phyloP scores from a whole-genome alignment of 2,888 invertebrate species.

The Pyrochroa serraticornis region DNA sequence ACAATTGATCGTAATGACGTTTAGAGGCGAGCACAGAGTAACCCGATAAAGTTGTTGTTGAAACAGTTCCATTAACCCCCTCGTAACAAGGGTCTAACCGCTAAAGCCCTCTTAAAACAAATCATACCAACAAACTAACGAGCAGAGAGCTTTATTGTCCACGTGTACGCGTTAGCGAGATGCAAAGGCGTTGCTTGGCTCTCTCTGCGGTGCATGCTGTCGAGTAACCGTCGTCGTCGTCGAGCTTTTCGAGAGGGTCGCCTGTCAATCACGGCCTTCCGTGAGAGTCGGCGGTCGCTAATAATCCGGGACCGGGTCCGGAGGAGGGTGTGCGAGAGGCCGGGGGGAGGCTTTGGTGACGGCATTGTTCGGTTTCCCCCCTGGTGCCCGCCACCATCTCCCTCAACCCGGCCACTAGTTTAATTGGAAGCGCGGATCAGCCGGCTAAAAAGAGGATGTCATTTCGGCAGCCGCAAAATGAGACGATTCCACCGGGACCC shows the following conservation, averaged over 20 bases:
- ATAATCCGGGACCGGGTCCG: constrained; percentile 28
- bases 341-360: constrained; percentile 2
- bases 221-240: constrained; percentile 2
- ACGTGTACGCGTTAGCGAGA: neutral
- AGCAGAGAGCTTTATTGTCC: neutral
- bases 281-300: constrained; percentile 31
- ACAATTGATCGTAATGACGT: no score
- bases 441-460: constrained; percentile 57
- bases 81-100: constrained; percentile 5
- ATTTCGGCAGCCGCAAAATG: constrained; percentile 55
- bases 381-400: constrained; percentile 6
- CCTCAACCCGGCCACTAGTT: constrained; percentile 47
- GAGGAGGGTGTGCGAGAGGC: constrained; percentile 13
- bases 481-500: constrained; percentile 52
- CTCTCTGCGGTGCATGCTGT: constrained; percentile 3
- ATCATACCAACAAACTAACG: constrained; percentile 7
- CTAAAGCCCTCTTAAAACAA: constrained; percentile 14
- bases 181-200: neutral
- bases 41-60: no score
- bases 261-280: constrained; percentile 26
- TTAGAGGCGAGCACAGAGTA: no score
- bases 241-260: constrained; percentile 13
- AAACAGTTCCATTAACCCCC: constrained; percentile 9
- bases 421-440: constrained; percentile 58
- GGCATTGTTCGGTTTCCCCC: constrained; percentile 44